Percentiles rank a stretch among this genome's conserved stretches.
Conservation (phyloP, 2,797 vertebrate genomes). For the Potorous gilbertii region DNA sequence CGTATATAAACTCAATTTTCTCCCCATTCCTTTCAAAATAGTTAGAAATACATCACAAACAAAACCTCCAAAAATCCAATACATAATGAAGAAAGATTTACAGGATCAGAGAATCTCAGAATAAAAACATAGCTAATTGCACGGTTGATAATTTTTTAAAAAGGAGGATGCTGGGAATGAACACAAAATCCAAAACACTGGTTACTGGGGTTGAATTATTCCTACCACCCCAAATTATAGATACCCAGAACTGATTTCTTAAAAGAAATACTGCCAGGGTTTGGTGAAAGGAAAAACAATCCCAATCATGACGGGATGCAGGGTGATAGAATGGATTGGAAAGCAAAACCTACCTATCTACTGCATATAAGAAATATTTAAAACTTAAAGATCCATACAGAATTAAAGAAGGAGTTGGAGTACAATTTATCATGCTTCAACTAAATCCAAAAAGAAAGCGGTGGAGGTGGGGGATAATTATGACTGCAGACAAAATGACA, state of each 20-base stretch:
- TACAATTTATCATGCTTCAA: no score
- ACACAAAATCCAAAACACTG: neutral
- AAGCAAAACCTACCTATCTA: neutral
- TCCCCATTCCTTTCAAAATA: neutral
- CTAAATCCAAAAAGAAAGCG: no score
- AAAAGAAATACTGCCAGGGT: neutral
- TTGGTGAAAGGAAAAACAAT: neutral
- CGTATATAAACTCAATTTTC: neutral
- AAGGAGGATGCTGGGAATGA: neutral
- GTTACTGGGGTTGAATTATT: neutral
- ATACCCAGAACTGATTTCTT: neutral
- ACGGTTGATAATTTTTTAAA: neutral
- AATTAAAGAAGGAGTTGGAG: neutral
- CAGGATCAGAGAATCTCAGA: neutral
- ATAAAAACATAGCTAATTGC: neutral
- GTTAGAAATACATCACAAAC: neutral
- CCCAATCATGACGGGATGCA: neutral
- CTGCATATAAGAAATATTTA: neutral
- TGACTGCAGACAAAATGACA: no score
- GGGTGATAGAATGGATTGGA: neutral
- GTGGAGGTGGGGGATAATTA: no score
- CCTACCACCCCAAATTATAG: neutral
- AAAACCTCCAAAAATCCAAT: neutral
- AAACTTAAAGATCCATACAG: neutral
- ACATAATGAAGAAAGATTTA: neutral